Conservation (phyloP, 2,797 vertebrate genomes). For the Falco peregrinus region DNA sequence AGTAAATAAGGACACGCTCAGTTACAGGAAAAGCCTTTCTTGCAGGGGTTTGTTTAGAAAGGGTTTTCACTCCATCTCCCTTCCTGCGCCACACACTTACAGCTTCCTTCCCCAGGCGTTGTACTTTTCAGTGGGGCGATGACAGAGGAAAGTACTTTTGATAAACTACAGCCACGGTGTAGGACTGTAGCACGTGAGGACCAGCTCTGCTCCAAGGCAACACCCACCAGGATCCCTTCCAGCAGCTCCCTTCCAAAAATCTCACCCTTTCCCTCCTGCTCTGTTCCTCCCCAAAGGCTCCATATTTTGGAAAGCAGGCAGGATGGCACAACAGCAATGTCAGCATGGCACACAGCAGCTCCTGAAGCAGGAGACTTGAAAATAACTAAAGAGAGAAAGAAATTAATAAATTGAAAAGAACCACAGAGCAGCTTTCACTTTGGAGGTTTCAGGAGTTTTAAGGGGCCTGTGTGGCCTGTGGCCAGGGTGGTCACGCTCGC, state of each 20-base stretch:
- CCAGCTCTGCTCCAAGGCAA: neutral
- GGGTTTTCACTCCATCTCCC: neutral
- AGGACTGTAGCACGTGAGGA: accelerated
- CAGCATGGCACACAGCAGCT: accelerated
- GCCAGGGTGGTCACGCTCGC: neutral
- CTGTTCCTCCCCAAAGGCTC: neutral
- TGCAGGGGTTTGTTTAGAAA: neutral
- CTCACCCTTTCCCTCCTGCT: neutral
- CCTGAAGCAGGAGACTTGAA: neutral
- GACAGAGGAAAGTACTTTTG: slow-evolving; percentile 11
- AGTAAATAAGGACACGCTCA: neutral
- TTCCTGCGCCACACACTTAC: slow-evolving; percentile 2
- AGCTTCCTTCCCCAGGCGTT: neutral
- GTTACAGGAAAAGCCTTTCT: neutral
- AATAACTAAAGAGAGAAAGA: neutral
- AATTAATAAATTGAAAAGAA: neutral
- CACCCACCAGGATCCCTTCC: neutral
- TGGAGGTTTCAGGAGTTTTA: neutral
- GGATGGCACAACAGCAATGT: neutral
- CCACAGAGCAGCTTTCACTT: neutral
- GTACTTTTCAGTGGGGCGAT: neutral
- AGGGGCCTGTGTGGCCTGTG: neutral
- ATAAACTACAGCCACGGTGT: neutral
- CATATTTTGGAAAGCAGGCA: neutral
- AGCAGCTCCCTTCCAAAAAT: neutral